Percentiles rank a stretch among this genome's conserved stretches.
These are phyloP conservation scores for Halichoeres trimaculatus DNA, from an alignment of 2,113 vertebrate species.

Conservation along the genomic window DNA sequence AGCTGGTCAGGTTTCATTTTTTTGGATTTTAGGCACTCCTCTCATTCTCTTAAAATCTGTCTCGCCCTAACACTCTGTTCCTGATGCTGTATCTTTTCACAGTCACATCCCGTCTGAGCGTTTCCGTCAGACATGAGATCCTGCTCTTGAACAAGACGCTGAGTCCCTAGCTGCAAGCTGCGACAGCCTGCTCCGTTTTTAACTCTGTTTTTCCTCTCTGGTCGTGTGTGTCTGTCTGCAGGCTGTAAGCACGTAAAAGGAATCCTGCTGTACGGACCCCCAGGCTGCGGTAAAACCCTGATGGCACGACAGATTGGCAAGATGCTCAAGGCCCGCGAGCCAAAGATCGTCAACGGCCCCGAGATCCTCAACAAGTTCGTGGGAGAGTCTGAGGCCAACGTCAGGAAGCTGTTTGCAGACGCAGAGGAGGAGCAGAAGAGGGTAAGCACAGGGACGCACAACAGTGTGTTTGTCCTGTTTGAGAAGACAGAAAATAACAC, in stretches of 20 bases:
- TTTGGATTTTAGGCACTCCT: too few species aligned
- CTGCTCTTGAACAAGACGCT: too few species aligned
- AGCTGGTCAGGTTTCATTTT: too few species aligned
- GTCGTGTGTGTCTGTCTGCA: slow-evolving; percentile 63
- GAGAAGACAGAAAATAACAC: not conserved
- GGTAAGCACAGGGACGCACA: slow-evolving; percentile 77
- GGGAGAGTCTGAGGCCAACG: slow-evolving; percentile 96
- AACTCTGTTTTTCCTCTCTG: not conserved
- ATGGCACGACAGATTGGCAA: slow-evolving; percentile 98
- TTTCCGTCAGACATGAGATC: too few species aligned
- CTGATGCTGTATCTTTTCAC: too few species aligned
- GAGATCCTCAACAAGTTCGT: slow-evolving; percentile 99
- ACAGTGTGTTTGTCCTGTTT: not conserved
- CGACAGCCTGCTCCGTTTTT: not conserved
- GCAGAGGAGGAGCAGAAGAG: slow-evolving; percentile 96
- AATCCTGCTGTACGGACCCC: slow-evolving; percentile 94
- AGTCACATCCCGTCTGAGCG: too few species aligned
- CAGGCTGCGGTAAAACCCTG: slow-evolving; percentile 96
- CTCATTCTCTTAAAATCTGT: not conserved
- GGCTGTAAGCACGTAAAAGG: slow-evolving; percentile 99
- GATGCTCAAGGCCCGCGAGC: slow-evolving; percentile 97
- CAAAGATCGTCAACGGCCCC: slow-evolving; percentile 96
- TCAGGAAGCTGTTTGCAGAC: slow-evolving; percentile 97
- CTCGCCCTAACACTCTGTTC: too few species aligned
- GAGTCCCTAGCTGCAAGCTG: too few species aligned